These are phyloP conservation scores for Nomada goodeniana DNA, from an alignment of 2,888 invertebrate species.

Conservation along the genomic window DNA sequence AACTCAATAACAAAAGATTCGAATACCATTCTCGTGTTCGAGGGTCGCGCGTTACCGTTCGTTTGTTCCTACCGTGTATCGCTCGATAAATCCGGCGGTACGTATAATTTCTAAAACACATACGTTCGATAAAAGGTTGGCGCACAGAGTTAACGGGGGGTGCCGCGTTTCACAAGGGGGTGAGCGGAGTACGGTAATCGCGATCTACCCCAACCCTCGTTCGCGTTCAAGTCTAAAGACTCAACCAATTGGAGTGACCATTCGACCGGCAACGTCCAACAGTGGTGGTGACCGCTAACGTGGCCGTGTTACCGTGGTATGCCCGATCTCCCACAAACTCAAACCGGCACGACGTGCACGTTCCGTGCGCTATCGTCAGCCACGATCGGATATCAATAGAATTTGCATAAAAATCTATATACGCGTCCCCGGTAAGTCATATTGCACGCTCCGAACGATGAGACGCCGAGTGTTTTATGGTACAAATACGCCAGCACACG, in stretches of 20 bases:
- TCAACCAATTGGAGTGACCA: conserved; percentile 62
- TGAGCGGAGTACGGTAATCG: conserved; percentile 66
- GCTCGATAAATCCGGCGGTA: conserved; percentile 67
- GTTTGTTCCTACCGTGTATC: conserved; percentile 46
- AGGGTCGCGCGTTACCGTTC: conserved; percentile 21
- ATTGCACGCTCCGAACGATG: conserved; percentile 62
- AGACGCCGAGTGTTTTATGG: conserved; percentile 57
- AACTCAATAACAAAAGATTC: neutral
- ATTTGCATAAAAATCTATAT: conserved; percentile 84
- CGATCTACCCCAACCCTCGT: conserved; percentile 66
- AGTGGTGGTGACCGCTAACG: conserved; percentile 36
- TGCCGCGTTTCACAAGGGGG: conserved; percentile 54
- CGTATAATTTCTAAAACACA: conserved; percentile 73
- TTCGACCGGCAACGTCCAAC: conserved; percentile 66
- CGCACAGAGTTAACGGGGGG: conserved; percentile 55
- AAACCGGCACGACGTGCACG: conserved; percentile 75
- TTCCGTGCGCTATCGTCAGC: conserved; percentile 76
- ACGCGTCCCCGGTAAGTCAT: conserved; percentile 69
- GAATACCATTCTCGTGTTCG: conserved; percentile 15
- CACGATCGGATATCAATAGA: conserved; percentile 82
- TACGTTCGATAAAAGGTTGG: conserved; percentile 70
- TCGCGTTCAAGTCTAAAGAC: conserved; percentile 41
- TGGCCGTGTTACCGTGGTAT: conserved; percentile 41
- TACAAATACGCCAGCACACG: conserved; percentile 44
- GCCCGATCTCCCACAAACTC: conserved; percentile 69